Base-by-base conservation (phyloP, 2,888 invertebrate genomes). In the Ditula angustiorana region DNA sequence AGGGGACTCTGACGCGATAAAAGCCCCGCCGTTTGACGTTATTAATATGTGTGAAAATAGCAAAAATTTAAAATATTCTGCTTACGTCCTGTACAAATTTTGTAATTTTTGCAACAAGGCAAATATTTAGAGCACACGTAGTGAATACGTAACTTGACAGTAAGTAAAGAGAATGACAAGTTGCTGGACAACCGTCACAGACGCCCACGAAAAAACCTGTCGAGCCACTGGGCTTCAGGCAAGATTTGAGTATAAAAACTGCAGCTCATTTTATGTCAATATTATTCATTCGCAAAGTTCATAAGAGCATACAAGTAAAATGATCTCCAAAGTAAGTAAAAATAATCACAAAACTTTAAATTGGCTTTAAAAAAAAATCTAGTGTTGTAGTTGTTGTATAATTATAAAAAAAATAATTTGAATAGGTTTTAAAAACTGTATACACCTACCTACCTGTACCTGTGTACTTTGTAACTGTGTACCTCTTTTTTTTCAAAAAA, bases 341-440 rank as follows among this genome's bases (percentile, higher is more conserved):
- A 47, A 23, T 2, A 8, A 21, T 16, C n/a, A 30, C 30, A 28
- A 30, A 11, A 19, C n/a, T 30, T n/a, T 30, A 52, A 28, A 28
- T 16, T 7, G 74, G 77, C 67, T 71, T 72, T 59, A 61, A 63
- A 55, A 41, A 10, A 47, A n/a, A n/a, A n/a, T n/a, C n/a, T n/a
- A n/a, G n/a, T n/a, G n/a, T n/a, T n/a, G n/a, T n/a, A n/a, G n/a
- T n/a, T n/a, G n/a, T n/a, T n/a, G n/a, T n/a, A n/a, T n/a, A n/a
- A n/a, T n/a, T n/a, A n/a, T n/a, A n/a, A n/a, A n/a, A n/a, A n/a
- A n/a, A n/a, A n/a, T n/a, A n/a, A n/a, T n/a, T n/a, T n/a, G n/a
- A n/a, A n/a, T n/a, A n/a, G n/a, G n/a, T n/a, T n/a, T n/a, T n/a
- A n/a, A n/a, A n/a, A n/a, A n/a, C n/a, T n/a, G n/a, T n/a, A n/a